These are phyloP conservation scores for Otocyon megalotis DNA, from an alignment of 2,113 vertebrate species.

Conservation along the genomic window DNA sequence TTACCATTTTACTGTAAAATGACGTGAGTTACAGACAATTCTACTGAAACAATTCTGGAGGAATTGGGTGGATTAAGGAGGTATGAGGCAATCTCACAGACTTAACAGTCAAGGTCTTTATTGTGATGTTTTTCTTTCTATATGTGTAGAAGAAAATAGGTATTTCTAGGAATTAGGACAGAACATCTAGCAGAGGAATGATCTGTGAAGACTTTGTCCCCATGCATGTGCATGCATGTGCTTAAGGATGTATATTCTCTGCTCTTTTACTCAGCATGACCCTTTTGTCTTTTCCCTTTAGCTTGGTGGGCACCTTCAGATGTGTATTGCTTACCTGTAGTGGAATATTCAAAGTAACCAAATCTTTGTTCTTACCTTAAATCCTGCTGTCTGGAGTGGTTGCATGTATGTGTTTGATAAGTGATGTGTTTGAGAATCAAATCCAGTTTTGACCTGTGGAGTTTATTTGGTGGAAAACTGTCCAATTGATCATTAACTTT, in stretches of 20 bases:
- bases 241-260: neutral
- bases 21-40: neutral
- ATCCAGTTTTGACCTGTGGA: conserved; percentile 40
- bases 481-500: conserved; percentile 23
- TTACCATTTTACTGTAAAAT: conserved; percentile 43
- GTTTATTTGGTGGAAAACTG: conserved; percentile 38
- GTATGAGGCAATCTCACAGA: neutral
- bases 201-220: conserved; percentile 23
- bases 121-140: neutral
- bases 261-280: neutral
- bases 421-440: conserved; percentile 22
- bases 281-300: conserved; percentile 48
- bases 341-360: conserved; percentile 33
- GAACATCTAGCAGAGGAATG: neutral
- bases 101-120: conserved; percentile 4
- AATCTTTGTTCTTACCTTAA: conserved; percentile 49
- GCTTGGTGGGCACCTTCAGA: neutral
- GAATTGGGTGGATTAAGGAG: conserved; percentile 32
- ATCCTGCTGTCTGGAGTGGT: conserved; percentile 4
- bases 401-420: conserved; percentile 6
- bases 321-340: neutral
- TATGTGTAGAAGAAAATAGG: neutral
- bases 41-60: conserved; percentile 33
- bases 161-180: conserved; percentile 30
- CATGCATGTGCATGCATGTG: neutral